Conservation (phyloP, 2,113 vertebrate species). For the Prionailurus viverrinus region DNA sequence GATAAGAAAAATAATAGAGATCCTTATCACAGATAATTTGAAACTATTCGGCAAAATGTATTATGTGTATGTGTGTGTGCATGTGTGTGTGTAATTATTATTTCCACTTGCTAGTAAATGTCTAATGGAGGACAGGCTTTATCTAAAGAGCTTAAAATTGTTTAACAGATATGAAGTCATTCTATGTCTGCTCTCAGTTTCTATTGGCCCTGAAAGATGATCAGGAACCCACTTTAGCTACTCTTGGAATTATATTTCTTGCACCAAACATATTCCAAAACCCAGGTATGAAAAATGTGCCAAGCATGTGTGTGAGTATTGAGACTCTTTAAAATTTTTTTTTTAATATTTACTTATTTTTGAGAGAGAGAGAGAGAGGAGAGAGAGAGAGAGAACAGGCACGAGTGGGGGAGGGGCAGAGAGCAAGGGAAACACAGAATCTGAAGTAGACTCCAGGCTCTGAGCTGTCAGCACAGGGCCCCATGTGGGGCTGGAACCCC, state of each 20-base stretch:
- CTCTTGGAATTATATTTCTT: not conserved
- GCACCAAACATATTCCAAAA: not conserved
- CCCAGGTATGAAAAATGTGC: not conserved
- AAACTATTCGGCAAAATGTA: not conserved
- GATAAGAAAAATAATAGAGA: not conserved
- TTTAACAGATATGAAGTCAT: not conserved
- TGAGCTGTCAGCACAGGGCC: no score
- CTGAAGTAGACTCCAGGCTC: no score
- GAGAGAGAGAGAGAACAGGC: no score
- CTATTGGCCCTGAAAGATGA: not conserved
- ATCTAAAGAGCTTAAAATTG: not conserved
- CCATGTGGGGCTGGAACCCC: no score
- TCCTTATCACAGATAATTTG: not conserved
- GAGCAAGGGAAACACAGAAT: no score
- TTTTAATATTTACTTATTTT: no score
- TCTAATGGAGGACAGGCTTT: not conserved
- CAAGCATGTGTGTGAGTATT: not conserved
- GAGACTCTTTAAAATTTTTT: not conserved
- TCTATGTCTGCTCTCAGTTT: not conserved
- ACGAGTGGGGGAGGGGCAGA: no score
- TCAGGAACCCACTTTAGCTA: not conserved
- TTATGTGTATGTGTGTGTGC: not conserved
- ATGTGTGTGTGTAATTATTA: not conserved
- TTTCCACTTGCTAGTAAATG: not conserved
- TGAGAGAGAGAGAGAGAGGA: no score